Conservation (phyloP, 2,113 vertebrate species). For the Struthidea cinerea region DNA sequence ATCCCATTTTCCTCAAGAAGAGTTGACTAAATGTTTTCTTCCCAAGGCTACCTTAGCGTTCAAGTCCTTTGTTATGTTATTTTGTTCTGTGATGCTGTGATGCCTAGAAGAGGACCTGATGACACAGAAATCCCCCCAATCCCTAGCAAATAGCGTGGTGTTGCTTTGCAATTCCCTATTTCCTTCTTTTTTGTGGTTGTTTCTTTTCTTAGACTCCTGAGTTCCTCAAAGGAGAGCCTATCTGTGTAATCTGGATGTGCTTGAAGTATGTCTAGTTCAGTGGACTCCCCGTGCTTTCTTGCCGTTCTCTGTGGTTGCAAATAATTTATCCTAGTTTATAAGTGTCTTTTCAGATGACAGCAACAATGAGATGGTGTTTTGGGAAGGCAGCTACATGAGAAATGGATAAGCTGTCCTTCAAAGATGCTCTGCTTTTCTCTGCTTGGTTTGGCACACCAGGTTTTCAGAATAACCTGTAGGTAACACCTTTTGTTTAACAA, state of each 20-base stretch:
- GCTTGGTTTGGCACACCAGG: not conserved
- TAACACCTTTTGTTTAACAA: not conserved
- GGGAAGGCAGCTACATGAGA: not conserved
- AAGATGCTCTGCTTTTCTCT: not conserved
- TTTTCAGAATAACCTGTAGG: not conserved
- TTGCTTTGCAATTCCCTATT: not conserved
- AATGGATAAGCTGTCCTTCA: not conserved
- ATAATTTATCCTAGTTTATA: not conserved
- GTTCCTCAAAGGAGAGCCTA: not conserved
- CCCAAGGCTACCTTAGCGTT: not conserved
- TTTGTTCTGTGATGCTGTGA: not conserved
- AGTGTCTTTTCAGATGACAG: not conserved
- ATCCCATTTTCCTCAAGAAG: too few species aligned
- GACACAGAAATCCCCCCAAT: not conserved
- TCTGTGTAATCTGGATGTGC: not conserved
- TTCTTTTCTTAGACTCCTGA: not conserved
- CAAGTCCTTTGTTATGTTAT: not conserved
- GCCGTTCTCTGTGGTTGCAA: not conserved
- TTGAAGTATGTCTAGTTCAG: not conserved
- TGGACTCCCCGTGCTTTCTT: not conserved
- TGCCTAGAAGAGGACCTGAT: not conserved
- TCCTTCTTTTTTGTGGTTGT: not conserved
- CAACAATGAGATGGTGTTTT: not conserved
- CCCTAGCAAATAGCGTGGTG: not conserved
- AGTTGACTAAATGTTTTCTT: not conserved